Evolutionary conservation across 2,797 vertebrate genomes (phyloP), one percentile per base, ranked within the genome.

Genomic region (Darevskia mixta): DNA sequence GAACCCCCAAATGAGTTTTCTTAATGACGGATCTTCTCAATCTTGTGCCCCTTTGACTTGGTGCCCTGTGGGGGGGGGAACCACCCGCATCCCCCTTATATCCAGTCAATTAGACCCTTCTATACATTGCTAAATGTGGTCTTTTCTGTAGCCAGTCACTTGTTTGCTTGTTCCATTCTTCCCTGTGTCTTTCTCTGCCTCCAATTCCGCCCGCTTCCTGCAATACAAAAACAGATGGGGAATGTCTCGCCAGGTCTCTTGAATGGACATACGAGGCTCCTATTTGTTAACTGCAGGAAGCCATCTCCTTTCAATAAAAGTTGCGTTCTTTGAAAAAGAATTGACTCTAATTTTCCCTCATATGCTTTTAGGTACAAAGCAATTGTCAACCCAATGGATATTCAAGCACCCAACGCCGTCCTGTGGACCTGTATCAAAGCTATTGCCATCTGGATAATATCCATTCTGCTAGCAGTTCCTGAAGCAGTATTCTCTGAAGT

Each of bases 381-480:
- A 25, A 98, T 99, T 1, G 98, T 99, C 79, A 99, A 99, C 95
- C 98, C 98, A 49, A 98, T 99, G 99, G 99, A 99, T 95, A 98
- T 98, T 95, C 98, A 99, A 97, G 97, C 96, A 1, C 98, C 98
- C 77, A 97, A 98, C 9, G 98, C 98, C 0, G 97, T 98, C 89
- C 95, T 98, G 87, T 97, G 98, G 98, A 99, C 98, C 29, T 98
- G 98, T 84, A 89, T 98, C 82, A 99, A 99, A 94, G 98, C 98
- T 0, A 76, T 96, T 29, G 97, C 96, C 61, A 99, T 99, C 95
- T 99, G 99, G 99, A 93, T 98, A 35, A 89, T 98, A 93, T 99
- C 98, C 0, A 86, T 98, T 92, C 92, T 98, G 86, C 95, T 99
- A 58, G 98, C 98, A 2, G 94, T 99, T 27, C 98, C 99, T 0